Base-by-base conservation (phyloP, 1,140 invertebrate genomes). In the Heliothis virescens region DNA sequence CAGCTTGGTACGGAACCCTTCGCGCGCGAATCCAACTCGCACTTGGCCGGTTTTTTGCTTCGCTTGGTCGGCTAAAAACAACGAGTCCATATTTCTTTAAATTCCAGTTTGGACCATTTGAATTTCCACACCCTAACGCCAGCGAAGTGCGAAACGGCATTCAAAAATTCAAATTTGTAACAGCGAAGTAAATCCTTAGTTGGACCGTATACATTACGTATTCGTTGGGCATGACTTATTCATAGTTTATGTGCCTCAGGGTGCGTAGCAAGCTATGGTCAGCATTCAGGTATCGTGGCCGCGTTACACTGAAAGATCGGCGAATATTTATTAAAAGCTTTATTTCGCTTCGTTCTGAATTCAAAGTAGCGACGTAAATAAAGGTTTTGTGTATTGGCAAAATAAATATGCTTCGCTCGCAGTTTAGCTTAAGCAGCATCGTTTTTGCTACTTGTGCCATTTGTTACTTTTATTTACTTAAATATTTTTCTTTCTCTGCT, bases 191-290 rank as follows among this genome's bases (percentile, higher is more conserved):
- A 81, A 81, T 81, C 63, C 52, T 71, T 57, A 57, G 73, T 69
- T 80, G 50, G 78, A 79, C 62, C 16, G 55, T 81, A 77, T 81
- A 50, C 57, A 81, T 81, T 81, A 52, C 57, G 57, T 81, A 81
- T 81, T 81, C 79, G 57, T n/a, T 63, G 50, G 21, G 65, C 59
- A 62, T 81, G 80, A 73, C 34, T 69, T 78, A 78, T 78, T 79
- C 77, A 79, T 67, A 67, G 75, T 55, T 67, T 69, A 69, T 57
- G 63, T 69, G 63, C 62, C 63, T 78, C 53, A 15, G 75, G 62
- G 63, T 78, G 62, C 75, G 63, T 78, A 48, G 62, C 52, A 29
- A 67, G 50, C 77, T 34, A 63, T 76, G 74, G 74, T 76, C 60
- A 76, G 60, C 59, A 48, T 34, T 65, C 74, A 76, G 60, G 50